Evolutionary conservation across 2,797 vertebrate species (phyloP).

Genomic region (Gymnocypris eckloni): DNA sequence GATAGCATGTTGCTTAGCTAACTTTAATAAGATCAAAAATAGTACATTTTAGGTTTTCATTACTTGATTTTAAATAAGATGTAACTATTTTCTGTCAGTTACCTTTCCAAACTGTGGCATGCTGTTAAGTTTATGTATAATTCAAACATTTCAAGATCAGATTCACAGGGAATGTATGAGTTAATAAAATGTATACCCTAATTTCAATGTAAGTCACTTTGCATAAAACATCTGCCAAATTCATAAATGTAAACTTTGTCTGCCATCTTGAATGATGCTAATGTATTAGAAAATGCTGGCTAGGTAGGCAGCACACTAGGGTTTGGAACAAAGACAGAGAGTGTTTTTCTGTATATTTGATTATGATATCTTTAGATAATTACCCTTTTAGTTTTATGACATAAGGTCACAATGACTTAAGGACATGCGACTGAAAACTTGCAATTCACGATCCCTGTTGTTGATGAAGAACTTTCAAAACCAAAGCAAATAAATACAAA

Average conservation of each 20-base stretch:
- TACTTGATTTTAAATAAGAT: not conserved
- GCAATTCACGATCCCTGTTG: not conserved
- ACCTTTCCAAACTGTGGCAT: not conserved
- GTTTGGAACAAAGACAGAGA: constrained; percentile 18
- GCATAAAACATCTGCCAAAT: not conserved
- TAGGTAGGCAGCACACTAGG: not conserved
- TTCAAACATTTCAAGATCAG: not conserved
- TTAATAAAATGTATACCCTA: not conserved
- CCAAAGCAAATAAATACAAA: constrained; percentile 11
- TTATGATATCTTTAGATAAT: not conserved
- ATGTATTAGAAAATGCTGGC: not conserved
- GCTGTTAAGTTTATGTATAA: not conserved
- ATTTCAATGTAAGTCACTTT: not conserved
- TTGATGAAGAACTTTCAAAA: not conserved
- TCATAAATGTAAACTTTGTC: not conserved
- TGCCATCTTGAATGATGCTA: not conserved
- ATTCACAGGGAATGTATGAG: not conserved
- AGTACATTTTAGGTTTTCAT: not conserved
- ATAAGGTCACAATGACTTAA: not conserved
- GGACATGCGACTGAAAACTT: not conserved
- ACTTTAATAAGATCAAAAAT: not conserved
- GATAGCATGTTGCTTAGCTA: not conserved
- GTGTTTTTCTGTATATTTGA: not conserved
- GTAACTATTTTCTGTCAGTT: not conserved
- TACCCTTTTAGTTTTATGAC: not conserved